A percentile compares a stretch with the other conserved stretches of the same genome.
phyloP scores from a whole-genome alignment of 2,113 vertebrate genomes.

The Eublepharis macularius region DNA sequence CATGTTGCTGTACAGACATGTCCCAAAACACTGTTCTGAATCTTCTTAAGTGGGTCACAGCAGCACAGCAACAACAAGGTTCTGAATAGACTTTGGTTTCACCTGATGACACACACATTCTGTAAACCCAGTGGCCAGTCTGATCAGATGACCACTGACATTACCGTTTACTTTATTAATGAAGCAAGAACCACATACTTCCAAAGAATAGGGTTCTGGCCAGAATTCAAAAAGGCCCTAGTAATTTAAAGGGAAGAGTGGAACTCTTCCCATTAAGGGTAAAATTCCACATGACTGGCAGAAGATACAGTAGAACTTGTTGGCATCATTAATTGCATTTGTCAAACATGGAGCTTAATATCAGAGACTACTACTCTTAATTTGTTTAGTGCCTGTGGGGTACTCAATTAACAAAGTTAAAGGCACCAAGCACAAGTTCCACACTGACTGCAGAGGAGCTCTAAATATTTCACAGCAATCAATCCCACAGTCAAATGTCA shows the following conservation, averaged over 20 bases:
- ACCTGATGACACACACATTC: conserved; percentile 5
- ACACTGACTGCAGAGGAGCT: background rate
- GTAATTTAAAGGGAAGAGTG: conserved; percentile 48
- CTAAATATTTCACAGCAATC: background rate
- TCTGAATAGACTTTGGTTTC: background rate
- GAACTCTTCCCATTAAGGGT: conserved; percentile 50
- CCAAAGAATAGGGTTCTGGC: background rate
- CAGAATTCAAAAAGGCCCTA: background rate
- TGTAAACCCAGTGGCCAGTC: background rate
- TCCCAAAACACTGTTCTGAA: background rate
- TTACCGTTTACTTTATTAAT: background rate
- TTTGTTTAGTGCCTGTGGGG: conserved; percentile 1
- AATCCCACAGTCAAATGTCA: background rate
- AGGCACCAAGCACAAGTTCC: background rate
- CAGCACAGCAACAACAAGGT: too few species aligned
- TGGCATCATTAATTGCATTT: conserved; percentile 16
- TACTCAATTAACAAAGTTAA: conserved; percentile 43
- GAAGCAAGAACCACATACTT: background rate
- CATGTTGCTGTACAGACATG: background rate
- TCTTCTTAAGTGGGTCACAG: background rate
- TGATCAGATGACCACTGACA: background rate
- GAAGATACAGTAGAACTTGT: conserved; percentile 22
- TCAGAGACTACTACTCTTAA: background rate
- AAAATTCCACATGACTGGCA: conserved; percentile 17
- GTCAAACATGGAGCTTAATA: conserved; percentile 3